Evolutionary conservation across 2,113 vertebrate genomes (phyloP), one percentile per base, ranked within the genome.

Genomic region (Odobenus rosmarus): DNA sequence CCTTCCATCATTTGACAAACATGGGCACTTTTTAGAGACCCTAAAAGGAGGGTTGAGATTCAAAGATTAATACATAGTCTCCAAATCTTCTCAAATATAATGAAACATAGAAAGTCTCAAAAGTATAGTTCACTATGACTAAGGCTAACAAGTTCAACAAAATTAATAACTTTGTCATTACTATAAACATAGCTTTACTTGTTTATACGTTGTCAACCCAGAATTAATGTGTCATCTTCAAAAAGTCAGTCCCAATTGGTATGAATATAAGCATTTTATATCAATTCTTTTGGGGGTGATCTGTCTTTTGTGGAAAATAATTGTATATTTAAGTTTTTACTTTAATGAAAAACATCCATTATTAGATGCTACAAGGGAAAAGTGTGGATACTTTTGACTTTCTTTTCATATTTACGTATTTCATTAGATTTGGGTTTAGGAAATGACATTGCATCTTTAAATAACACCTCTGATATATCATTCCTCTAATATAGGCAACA

Each of bases 391-490:
- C 2, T 64, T 95, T 92, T 77, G 2, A 18, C 23, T 84, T 61
- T 88, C 8, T 55, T 90, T 97, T 83, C 28, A 61, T 87, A 82
- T 42, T 15, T 90, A 59, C 31, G 28, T 72, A 13, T 93, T 96
- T 91, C 31, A 79, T 83, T 94, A 36, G 14, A 55, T 79, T 96
- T 97, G 87, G 87, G 92, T 80, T 93, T 79, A 93, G 69, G 28
- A 4, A 79, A 42, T 85, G 13, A 79, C 91, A 81, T n/a, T 81
- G 21, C 23, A 76, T 84, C 81, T 74, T 82, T 92, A 90, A 97
- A 59, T 62, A 85, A 79, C 76, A 96, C 67, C 61, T 95, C 59
- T 86, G 71, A 94, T 95, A 85, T 51, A 53, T 89, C 80, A 93
- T 88, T 96, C 61, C 79, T 80, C 5, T 53, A 92, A 46, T 24